These are phyloP conservation scores for Danaus chrysippus DNA, from an alignment of 2,888 invertebrate genomes.

Conservation along the genomic window DNA sequence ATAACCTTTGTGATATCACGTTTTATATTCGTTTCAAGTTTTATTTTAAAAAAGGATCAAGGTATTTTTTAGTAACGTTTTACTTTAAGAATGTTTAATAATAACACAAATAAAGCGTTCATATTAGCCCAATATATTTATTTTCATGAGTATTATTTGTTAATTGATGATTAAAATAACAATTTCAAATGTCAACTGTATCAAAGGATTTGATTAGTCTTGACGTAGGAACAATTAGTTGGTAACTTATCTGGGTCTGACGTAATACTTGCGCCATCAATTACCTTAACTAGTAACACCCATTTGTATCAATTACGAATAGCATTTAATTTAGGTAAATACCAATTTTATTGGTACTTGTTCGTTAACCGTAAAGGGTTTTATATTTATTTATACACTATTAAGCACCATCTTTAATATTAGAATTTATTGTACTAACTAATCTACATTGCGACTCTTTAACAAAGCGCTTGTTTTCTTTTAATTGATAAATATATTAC, in stretches of 20 bases:
- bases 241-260: constrained; percentile 29
- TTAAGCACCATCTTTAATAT: constrained; percentile 50
- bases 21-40: not conserved
- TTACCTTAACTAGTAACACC: constrained; percentile 72
- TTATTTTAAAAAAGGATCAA: not conserved
- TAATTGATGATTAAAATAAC: not conserved
- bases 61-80: not conserved
- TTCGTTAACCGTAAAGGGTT: constrained; percentile 66
- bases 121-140: not conserved
- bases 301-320: constrained; percentile 75
- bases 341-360: constrained; percentile 70
- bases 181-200: constrained; percentile 24
- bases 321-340: constrained; percentile 73
- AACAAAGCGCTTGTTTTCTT: not conserved
- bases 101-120: no score
- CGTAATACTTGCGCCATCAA: constrained; percentile 44
- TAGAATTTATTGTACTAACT: constrained; percentile 50
- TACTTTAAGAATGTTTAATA: no score
- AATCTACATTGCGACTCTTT: not conserved
- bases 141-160: not conserved
- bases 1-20: not conserved
- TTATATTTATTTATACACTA: constrained; percentile 51
- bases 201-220: constrained; percentile 20
- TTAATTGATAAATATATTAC: not conserved
- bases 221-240: constrained; percentile 28